A percentile compares a stretch with the other conserved stretches of the same genome.
phyloP scores from a whole-genome alignment of 2,888 invertebrate genomes.

The Tanypteryx hageni region DNA sequence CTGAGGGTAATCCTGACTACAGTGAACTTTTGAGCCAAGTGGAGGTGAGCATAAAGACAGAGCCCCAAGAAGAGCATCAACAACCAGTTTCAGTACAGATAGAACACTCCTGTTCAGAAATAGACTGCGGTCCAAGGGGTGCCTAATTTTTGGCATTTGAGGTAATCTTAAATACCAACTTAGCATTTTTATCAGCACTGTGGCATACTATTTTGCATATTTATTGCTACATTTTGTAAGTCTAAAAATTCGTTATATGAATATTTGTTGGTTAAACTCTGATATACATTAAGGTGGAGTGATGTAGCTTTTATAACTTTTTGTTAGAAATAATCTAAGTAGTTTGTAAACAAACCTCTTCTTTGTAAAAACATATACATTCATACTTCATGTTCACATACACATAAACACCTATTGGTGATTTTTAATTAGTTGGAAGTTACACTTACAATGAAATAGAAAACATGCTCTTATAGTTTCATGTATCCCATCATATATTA shows the following conservation, averaged over 20 bases:
- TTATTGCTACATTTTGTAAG: slow-evolving; percentile 29
- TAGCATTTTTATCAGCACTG: slow-evolving; percentile 35
- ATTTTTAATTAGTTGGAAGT: too few relatives aligned
- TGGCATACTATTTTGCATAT: slow-evolving; percentile 19
- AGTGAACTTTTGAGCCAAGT: slow-evolving; percentile 71
- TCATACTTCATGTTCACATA: too few relatives aligned
- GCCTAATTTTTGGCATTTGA: background rate
- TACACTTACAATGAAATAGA: too few relatives aligned
- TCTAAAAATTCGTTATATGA: slow-evolving; percentile 26
- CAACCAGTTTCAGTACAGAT: background rate
- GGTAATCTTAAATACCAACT: background rate
- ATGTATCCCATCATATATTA: too few relatives aligned
- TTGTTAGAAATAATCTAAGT: too few relatives aligned
- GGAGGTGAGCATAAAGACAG: slow-evolving; percentile 72
- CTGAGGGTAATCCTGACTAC: slow-evolving; percentile 67
- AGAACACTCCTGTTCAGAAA: slow-evolving; percentile 16
- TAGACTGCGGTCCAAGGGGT: slow-evolving; percentile 46
- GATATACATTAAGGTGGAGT: too few relatives aligned
- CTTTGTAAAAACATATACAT: too few relatives aligned
- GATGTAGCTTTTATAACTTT: too few relatives aligned
- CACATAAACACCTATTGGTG: too few relatives aligned
- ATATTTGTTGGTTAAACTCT: slow-evolving; percentile 31
- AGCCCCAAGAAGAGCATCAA: slow-evolving; percentile 69
- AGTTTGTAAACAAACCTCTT: too few relatives aligned
- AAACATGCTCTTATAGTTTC: too few relatives aligned